These are phyloP conservation scores for Octomys mimax DNA, from an alignment of 2,797 vertebrate genomes.

Conservation along the genomic window DNA sequence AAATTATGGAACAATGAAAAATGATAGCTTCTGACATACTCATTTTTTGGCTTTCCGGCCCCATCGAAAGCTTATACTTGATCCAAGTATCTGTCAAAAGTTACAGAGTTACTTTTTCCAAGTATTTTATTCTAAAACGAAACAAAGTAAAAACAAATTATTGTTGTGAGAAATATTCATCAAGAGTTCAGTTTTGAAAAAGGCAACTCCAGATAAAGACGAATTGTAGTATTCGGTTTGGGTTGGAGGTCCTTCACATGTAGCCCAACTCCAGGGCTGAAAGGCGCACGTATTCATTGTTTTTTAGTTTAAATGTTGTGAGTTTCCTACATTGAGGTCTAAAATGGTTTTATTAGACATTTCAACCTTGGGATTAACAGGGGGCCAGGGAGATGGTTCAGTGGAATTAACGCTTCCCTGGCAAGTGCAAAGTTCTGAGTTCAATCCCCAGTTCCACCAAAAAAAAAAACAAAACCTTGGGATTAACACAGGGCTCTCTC, in stretches of 20 bases:
- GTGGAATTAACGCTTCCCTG: too few relatives aligned
- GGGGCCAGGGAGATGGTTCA: too few relatives aligned
- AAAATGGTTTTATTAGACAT: conserved; percentile 12
- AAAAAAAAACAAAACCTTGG: too few relatives aligned
- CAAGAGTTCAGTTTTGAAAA: conserved; percentile 11
- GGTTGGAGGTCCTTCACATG: neutral
- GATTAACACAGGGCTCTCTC: neutral
- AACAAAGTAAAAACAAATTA: conserved; percentile 3
- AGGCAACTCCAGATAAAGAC: neutral
- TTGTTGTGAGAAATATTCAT: conserved; percentile 7
- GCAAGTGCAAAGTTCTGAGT: too few relatives aligned
- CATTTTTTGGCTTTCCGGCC: neutral
- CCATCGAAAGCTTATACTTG: neutral
- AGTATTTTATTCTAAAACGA: conserved; percentile 49
- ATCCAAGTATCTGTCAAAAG: conserved; percentile 17
- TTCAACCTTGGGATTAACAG: neutral
- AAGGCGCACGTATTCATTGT: neutral
- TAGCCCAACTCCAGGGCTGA: neutral
- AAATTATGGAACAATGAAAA: conserved; percentile 15
- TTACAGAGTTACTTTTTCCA: neutral
- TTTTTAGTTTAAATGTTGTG: conserved; percentile 6
- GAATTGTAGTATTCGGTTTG: neutral
- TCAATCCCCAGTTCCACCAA: too few relatives aligned
- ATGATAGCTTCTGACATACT: neutral
- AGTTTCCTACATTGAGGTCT: neutral